Evolutionary conservation across 2,797 vertebrate genomes (phyloP), one percentile per base, ranked within the genome.

Genomic region (Chrysocyon brachyurus): DNA sequence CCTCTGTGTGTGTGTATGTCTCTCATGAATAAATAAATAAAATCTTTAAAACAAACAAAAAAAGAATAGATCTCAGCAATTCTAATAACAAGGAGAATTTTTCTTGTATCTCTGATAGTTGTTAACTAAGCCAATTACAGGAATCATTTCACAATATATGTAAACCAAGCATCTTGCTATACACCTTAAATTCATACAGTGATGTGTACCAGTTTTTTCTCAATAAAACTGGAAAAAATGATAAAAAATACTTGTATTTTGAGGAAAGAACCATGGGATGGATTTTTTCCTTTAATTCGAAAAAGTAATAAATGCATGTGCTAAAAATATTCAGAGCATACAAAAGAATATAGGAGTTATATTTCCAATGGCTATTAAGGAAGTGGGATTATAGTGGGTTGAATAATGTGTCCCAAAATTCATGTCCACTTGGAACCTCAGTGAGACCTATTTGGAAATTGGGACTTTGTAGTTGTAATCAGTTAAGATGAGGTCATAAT

Each of bases 221-320:
- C 77, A 22, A 79, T 21, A 33, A 22, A 72, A n/a, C 9, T 78
- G 75, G 28, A 4, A 22, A n/a, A 79, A n/a, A 19, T 28, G 2
- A 15, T 8, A 26, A 9, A 87, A 31, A 85, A 75, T 75, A n/a
- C 86, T 87, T 94, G 31, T 21, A 57, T 54, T 83, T 96, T 68
- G 40, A 68, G 33, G 33, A 33, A 82, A 79, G 26, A 73, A 93
- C 15, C 28, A 21, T 31, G 6, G 54, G 26, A 15, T 28, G 16
- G 4, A 68, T 22, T 90, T 90, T 78, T 15, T 9, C 52, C 31
- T 79, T 88, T 90, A 33, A 70, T 85, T 96, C 72, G 92, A n/a
- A 52, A 85, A 78, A 31, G 14, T 72, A 68, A 49, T 73, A 93
- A 91, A 91, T 63, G 26, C 19, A 40, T 2, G 11, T 87, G 54